These are phyloP conservation scores for Heloderma charlesbogerti DNA, from an alignment of 2,113 vertebrate species.

Conservation along the genomic window DNA sequence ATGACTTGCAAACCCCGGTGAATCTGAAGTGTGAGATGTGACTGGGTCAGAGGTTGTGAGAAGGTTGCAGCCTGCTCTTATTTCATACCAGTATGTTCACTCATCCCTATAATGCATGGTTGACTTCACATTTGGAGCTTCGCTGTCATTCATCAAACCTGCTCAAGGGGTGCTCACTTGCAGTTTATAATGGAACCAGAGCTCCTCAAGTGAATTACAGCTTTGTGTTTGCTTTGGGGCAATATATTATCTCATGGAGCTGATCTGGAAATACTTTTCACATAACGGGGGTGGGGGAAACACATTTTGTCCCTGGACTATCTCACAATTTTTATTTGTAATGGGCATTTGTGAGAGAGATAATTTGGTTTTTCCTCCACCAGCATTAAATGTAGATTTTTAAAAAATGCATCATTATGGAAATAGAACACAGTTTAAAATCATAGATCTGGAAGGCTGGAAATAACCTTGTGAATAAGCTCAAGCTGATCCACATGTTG, in stretches of 20 bases:
- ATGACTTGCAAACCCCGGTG: neutral
- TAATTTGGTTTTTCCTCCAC: neutral
- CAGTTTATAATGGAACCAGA: neutral
- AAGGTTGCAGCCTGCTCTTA: slow-evolving; percentile 5
- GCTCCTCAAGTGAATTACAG: neutral
- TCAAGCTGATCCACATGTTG: neutral
- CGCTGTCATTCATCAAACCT: slow-evolving; percentile 33
- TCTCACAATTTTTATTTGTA: neutral
- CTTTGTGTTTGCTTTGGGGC: slow-evolving; percentile 23
- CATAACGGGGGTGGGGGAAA: neutral
- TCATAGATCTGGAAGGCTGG: neutral
- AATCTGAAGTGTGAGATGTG: neutral
- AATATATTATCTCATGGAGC: neutral
- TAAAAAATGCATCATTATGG: neutral
- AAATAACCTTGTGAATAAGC: too few relatives aligned
- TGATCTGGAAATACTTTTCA: slow-evolving; percentile 2
- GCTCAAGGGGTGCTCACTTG: neutral
- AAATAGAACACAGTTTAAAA: neutral
- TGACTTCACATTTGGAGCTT: slow-evolving; percentile 23
- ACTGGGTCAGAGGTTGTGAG: neutral
- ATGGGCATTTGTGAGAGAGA: neutral
- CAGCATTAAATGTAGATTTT: neutral
- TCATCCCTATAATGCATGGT: slow-evolving; percentile 1
- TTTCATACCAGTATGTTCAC: neutral
- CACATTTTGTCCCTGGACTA: neutral